A percentile compares a stretch with the other conserved stretches of the same genome.
Conservation (phyloP, 2,888 invertebrate genomes). For the Ennomos fuscantarius region DNA sequence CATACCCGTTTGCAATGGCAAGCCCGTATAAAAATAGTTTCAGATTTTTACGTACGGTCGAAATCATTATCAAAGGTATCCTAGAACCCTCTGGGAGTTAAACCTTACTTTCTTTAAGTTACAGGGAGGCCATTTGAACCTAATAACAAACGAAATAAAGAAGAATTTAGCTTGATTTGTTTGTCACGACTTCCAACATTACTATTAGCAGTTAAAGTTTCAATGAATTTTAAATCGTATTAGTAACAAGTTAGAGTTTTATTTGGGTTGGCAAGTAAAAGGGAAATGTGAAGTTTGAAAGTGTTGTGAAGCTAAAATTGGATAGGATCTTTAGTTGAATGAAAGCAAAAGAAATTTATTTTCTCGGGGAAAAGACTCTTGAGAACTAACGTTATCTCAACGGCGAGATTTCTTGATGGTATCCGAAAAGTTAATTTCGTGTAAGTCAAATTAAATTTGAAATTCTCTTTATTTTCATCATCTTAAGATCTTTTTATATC, state of each 20-base stretch:
- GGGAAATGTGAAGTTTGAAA: conserved; percentile 26
- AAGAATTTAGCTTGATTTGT: conserved; percentile 13
- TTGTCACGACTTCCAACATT: conserved; percentile 16
- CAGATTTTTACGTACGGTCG: conserved; percentile 26
- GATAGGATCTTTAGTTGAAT: conserved; percentile 26
- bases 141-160: conserved; percentile 10
- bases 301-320: conserved; percentile 24
- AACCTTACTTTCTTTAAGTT: conserved; percentile 1
- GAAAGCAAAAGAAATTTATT: conserved; percentile 28
- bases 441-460: background rate
- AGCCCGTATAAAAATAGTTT: conserved; percentile 32
- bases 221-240: conserved; percentile 13
- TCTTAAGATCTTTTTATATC: background rate
- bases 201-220: conserved; percentile 7
- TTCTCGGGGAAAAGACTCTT: conserved; percentile 18
- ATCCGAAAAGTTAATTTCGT: conserved; percentile 12
- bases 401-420: conserved; percentile 12
- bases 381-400: conserved; percentile 17
- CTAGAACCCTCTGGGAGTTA: conserved; percentile 21
- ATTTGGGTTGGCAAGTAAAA: conserved; percentile 12
- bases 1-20: conserved; percentile 27
- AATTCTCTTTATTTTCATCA: background rate
- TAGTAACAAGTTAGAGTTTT: conserved; percentile 7
- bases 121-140: conserved; percentile 6
- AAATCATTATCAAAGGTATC: conserved; percentile 30